Evolutionary conservation across 2,797 vertebrate genomes (phyloP), one percentile per base, ranked within the genome.

Genomic region (Intellagama lesueurii): DNA sequence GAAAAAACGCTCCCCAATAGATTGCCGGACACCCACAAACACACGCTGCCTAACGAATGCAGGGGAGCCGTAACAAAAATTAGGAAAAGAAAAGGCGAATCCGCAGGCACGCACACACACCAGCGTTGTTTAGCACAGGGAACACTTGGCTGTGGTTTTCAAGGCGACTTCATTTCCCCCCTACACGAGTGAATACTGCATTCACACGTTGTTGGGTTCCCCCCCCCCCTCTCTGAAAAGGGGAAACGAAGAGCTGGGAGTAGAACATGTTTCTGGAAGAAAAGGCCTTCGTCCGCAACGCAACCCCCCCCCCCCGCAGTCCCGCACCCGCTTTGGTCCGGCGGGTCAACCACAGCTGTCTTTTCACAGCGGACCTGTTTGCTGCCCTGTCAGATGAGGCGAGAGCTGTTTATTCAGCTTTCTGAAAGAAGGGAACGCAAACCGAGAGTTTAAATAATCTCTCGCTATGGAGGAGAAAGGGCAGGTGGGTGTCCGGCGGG

Each of bases 331-430:
- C 60, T 56, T 52, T 44, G 60, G 11, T 60, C 35, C n/a, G 14
- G 12, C 9, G 19, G 40, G 44, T 79, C 44, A 69, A 6, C 44
- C 28, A n/a, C 6, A 26, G 28, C 64, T 91, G 84, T 72, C 94
- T 90, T 92, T 94, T 92, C 93, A 87, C 56, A 87, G 90, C 88
- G 91, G 93, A 91, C 91, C 90, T 92, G 90, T 89, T 92, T 94
- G 94, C 89, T 91, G 86, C 16, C 7, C 86, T 88, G 89, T 97
- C 90, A 95, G 96, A 95, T 97, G 96, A 97, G 96, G 97, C 96
- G 94, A 94, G 92, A 81, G 96, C 95, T 98, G 97, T 98, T 98
- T 98, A 97, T 97, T 97, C 98, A 98, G 98, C 98, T 98, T 98
- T 97, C 97, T 97, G 97, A 96, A 96, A 96, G 96, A 97, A 94